Base-by-base conservation (phyloP, 2,888 invertebrate species). In the Dryocosmus kuriphilus region DNA sequence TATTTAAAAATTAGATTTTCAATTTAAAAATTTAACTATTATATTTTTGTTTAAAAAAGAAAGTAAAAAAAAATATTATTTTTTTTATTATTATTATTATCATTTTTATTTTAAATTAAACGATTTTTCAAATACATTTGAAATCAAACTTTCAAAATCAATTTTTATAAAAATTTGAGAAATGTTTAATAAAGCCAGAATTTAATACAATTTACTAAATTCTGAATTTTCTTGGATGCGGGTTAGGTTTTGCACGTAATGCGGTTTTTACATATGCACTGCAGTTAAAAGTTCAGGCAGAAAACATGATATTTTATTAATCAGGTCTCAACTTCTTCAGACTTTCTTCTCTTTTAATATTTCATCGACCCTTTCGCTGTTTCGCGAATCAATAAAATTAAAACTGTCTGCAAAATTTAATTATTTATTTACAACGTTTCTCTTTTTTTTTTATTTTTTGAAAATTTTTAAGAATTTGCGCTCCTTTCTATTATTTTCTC, bases 281-380 rank as follows among this genome's bases (percentile, higher is more conserved):
- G 38, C 27, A 51, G 67, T 71, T 71, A 27, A 51, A 71, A 71
- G 46, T 71, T 51, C 11, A n/a, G 8, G 41, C 51, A 71, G 30
- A 71, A 46, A 71, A 71, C n/a, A 71, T 30, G 38, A 67, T 71
- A 51, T 71, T 71, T 71, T 71, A 71, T 71, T 46, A 46, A 67
- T 14, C 41, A 27, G 11, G 67, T 71, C 46, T 71, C 67, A 71
- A 71, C 67, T 71, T 71, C 51, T 71, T 71, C 67, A 71, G 51
- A 51, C 46, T 71, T 71, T 71, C 46, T 38, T 71, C 27, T 27
- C 9, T 27, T 51, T 71, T 71, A 71, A 71, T 71, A 71, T 71
- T 71, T 71, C 51, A 71, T 27, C 67, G 19, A 14, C 30, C 51
- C 51, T 51, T 46, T 71, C 30, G 46, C 24, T 19, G 30, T 51